Conservation (phyloP, 2,888 invertebrate species). For the Steinernema scapterisci region DNA sequence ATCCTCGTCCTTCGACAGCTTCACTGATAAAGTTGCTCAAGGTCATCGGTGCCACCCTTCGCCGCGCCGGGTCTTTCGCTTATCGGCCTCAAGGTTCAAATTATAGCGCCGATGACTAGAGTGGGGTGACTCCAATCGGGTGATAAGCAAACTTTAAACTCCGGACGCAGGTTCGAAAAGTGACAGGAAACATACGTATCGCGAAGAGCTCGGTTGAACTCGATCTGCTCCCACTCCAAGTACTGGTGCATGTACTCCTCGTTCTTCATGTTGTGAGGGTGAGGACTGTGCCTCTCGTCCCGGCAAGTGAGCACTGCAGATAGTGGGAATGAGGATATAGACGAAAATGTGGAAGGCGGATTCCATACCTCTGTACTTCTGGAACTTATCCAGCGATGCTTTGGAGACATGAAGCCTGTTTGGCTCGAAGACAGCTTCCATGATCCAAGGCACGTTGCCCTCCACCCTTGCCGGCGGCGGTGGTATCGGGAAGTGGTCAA, state of each 20-base stretch:
- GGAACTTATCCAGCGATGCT: not conserved
- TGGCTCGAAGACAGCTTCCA: not conserved
- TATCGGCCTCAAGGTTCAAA: too few species aligned
- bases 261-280: not conserved
- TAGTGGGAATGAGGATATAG: too few species aligned
- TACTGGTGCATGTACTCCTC: constrained; percentile 11
- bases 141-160: too few species aligned
- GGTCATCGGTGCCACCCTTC: too few species aligned
- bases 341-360: too few species aligned
- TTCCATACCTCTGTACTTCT: constrained; percentile 12
- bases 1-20: too few species aligned
- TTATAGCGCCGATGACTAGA: too few species aligned
- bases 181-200: constrained; percentile 7
- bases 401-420: not conserved
- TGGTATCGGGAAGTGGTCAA: not conserved
- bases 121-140: too few species aligned
- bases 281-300: not conserved
- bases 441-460: not conserved
- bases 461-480: not conserved
- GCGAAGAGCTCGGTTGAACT: constrained; percentile 16
- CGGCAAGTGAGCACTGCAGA: constrained; percentile 6
- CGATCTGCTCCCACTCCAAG: constrained; percentile 24
- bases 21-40: too few species aligned
- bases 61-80: too few species aligned
- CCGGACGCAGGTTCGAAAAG: not conserved